Evolutionary conservation across 2,888 invertebrate species (phyloP), one percentile per base, ranked within the genome.

Genomic region (Sepioteuthis lessoniana): DNA sequence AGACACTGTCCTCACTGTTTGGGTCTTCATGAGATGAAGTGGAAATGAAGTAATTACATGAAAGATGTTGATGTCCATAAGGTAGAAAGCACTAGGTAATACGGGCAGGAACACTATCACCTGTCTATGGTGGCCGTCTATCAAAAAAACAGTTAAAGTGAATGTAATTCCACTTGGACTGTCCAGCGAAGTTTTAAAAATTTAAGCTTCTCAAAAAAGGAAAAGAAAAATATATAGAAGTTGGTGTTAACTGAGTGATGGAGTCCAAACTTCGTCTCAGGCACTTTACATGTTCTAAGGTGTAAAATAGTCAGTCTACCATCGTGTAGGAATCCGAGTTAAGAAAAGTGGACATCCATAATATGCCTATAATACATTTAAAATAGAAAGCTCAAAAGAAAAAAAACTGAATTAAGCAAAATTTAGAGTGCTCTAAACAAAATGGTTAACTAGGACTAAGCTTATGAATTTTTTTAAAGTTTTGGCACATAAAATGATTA

Each of bases 21-120:
- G n/a, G 92, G 92, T 42, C 47, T n/a, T 92, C 38, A 92, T 92
- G 92, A 92, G 42, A 92, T 92, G 92, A 92, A 92, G 92, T 46
- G 92, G 47, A 47, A 92, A 92, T 42, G 92, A 47, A 92, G 92
- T n/a, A 42, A 92, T 92, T 92, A 92, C 92, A 92, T 92, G 47
- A 92, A 92, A 92, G 47, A 47, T 92, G 47, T 47, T 47, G 42
- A 92, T 92, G 92, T 92, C 92, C 92, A 92, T 92, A 46, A 92
- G n/a, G 92, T 19, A 92, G 92, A 92, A 92, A 92, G 92, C 92
- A 42, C 92, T 92, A 92, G 91, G 91, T 91, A n/a, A 76, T 35
- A 76, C 76, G 76, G 76, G 76, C 76, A 76, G 76, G n/a, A 76
- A 35, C n/a, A n/a, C 76, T 76, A 76, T 76, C 76, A 76, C 76